Percentiles rank a stretch among this genome's conserved stretches.
phyloP scores from a whole-genome alignment of 2,797 vertebrate species.

The Leuciscus waleckii region DNA sequence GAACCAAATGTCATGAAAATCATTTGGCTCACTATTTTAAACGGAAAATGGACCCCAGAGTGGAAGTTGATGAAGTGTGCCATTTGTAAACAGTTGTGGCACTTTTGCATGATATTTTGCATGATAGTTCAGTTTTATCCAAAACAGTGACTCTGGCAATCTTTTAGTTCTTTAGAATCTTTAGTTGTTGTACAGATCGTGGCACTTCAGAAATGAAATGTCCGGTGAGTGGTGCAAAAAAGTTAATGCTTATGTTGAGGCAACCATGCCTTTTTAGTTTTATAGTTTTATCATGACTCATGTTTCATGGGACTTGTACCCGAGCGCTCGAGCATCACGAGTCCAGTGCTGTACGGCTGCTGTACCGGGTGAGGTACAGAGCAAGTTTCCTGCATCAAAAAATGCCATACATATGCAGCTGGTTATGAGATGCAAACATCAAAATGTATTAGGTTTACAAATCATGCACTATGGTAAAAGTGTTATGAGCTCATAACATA shows the following conservation, averaged over 20 bases:
- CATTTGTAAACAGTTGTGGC: not conserved
- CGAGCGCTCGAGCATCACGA: not conserved
- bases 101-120: too few relatives aligned
- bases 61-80: slow-evolving; percentile 22
- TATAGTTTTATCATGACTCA: too few relatives aligned
- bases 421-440: not conserved
- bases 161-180: too few relatives aligned
- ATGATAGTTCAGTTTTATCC: not conserved
- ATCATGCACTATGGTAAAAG: not conserved
- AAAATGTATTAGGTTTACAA: not conserved
- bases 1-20: not conserved
- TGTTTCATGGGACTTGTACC: not conserved
- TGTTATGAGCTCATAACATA: not conserved
- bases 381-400: not conserved
- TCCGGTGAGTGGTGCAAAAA: too few relatives aligned
- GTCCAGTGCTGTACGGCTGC: not conserved
- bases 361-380: not conserved
- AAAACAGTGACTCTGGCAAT: not conserved
- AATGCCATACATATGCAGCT: not conserved
- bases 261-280: too few relatives aligned
- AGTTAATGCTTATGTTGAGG: too few relatives aligned
- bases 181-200: too few relatives aligned
- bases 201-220: too few relatives aligned
- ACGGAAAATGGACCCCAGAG: not conserved
- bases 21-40: not conserved